Percentiles rank a stretch among this genome's conserved stretches.
phyloP scores from a whole-genome alignment of 2,113 vertebrate genomes.

The Henicopernis longicauda region DNA sequence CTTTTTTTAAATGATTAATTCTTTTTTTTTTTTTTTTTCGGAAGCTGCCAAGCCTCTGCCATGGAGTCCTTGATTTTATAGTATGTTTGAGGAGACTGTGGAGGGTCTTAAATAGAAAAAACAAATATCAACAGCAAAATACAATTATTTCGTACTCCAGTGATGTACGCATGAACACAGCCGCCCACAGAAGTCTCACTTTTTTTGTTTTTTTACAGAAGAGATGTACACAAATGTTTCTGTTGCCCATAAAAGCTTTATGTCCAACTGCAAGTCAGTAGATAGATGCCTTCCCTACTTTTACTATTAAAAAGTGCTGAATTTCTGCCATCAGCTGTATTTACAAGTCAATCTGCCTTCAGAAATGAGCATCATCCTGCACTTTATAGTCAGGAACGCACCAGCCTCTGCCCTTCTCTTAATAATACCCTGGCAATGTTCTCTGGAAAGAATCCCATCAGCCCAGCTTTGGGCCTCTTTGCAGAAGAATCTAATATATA shows the following conservation, averaged over 20 bases:
- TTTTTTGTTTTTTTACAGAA: neutral
- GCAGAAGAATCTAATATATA: neutral
- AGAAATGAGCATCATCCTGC: neutral
- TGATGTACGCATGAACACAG: neutral
- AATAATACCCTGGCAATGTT: neutral
- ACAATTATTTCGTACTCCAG: neutral
- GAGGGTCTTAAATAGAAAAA: neutral
- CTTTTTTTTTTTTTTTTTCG: neutral
- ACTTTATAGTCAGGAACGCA: fast-evolving
- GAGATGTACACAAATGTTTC: neutral
- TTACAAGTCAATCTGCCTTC: neutral
- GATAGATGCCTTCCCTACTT: neutral
- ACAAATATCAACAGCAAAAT: neutral
- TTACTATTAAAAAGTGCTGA: neutral
- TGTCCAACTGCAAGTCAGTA: neutral
- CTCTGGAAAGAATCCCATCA: neutral
- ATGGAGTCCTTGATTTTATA: neutral
- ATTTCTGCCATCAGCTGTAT: neutral
- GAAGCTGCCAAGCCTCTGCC: neutral
- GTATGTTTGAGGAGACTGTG: neutral
- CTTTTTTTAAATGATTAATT: neutral
- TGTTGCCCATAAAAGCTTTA: neutral
- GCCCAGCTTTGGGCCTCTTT: neutral
- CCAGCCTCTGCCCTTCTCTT: neutral
- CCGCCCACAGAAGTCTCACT: neutral